Conservation (phyloP, 2,113 vertebrate species). For the Hypocryptadius cinnamomeus region DNA sequence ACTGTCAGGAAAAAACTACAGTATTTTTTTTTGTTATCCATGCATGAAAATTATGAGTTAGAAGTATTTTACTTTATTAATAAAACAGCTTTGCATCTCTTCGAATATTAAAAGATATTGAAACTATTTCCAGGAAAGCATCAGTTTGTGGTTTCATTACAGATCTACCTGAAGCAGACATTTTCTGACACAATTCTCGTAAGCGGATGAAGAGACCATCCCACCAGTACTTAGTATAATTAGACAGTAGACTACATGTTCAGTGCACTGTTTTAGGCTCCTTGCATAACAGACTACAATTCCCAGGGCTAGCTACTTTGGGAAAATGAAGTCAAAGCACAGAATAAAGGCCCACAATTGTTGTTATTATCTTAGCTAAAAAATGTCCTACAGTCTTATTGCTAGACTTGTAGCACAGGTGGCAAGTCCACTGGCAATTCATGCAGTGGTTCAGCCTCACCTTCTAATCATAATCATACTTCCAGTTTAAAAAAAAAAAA, state of each 20-base stretch:
- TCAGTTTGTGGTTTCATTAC: neutral
- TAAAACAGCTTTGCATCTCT: neutral
- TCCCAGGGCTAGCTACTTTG: neutral
- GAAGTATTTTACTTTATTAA: neutral
- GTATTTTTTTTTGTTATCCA: neutral
- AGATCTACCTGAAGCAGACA: neutral
- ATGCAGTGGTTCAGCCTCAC: neutral
- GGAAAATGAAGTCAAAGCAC: neutral
- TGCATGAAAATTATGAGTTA: neutral
- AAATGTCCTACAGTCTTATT: no score
- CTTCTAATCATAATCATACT: neutral
- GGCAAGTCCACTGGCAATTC: neutral
- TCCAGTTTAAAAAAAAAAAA: neutral
- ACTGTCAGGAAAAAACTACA: neutral
- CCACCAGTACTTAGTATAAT: neutral
- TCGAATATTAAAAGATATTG: neutral
- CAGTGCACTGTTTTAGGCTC: neutral
- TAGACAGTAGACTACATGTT: neutral
- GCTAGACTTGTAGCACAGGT: no score
- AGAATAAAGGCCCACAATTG: neutral
- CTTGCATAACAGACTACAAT: neutral
- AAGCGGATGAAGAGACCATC: neutral
- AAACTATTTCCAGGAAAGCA: neutral
- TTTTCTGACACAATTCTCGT: neutral
- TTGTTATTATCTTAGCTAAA: neutral